Base-by-base conservation (phyloP, 2,113 vertebrate species). In the Arenaria interpres region DNA sequence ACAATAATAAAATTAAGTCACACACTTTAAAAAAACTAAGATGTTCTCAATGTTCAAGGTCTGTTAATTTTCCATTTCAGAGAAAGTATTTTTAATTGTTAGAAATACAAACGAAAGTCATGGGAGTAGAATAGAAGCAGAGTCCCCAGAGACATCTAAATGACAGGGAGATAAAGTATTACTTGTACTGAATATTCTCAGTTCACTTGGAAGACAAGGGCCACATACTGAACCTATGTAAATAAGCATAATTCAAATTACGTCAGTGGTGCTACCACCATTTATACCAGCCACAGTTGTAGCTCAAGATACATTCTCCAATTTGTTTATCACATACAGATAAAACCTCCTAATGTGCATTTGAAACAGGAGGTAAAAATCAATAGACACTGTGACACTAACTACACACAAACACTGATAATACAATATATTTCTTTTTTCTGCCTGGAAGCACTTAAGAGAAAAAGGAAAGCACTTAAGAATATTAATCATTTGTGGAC, bases 401-500 rank as follows among this genome's bases (percentile, higher is more conserved):
- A 92, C 93, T 90, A 86, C 56, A 89, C 76, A 90, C 56, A 96
- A 96, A 95, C 80, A 96, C 48, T 87, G 92, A 92, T 91, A 95
- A 93, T 85, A 92, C 48, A 68, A 84, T 76, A 81, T 72, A 87
- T 90, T 93, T 86, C 57, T 75, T 94, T 88, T 77, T 90, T 90
- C 93, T 96, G 88, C 83, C 73, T 97, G 83, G 90, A 93, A 95
- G 92, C 92, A 87, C 95, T 97, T 95, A 96, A 97, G 83, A 93
- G 90, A 81, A 95, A 94, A 94, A 89, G 51, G 33, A 93, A 95
- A 93, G 92, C 96, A 94, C 95, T 97, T 97, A 97, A 95, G 86
- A 97, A 93, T 96, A 97, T 97, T 97, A 96, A 97, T 97, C 90
- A 96, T 95, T 94, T 93, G 76, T 95, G 89, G 83, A 78, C 73